Evolutionary conservation across 2,888 invertebrate genomes (phyloP).

Genomic region (Octonoba sinensis): DNA sequence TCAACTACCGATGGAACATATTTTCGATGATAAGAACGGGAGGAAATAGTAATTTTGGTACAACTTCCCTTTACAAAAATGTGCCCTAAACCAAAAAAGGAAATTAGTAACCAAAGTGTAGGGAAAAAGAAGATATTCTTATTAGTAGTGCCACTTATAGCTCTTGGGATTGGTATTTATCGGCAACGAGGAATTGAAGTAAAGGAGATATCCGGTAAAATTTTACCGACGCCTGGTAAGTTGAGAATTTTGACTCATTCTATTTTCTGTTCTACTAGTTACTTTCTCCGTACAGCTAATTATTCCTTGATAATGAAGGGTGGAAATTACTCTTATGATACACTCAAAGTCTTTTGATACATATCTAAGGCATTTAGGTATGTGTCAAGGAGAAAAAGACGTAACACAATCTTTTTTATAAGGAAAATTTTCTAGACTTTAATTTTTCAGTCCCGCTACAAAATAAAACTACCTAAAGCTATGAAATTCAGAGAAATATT

Average conservation of each 20-base stretch:
- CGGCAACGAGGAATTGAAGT: constrained; percentile 16
- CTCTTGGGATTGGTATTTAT: constrained; percentile 38
- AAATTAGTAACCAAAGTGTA: constrained; percentile 4
- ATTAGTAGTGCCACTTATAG: constrained; percentile 33
- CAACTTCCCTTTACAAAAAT: background rate
- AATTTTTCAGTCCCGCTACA: too few species aligned
- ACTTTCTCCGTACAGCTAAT: too few species aligned
- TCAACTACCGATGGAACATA: background rate
- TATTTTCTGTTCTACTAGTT: too few species aligned
- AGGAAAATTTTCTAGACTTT: too few species aligned
- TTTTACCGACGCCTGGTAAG: constrained; percentile 45
- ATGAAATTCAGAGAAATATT: too few species aligned
- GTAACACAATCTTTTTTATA: too few species aligned
- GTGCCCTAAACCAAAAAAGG: constrained; percentile 43
- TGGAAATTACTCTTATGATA: too few species aligned
- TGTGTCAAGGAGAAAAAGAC: too few species aligned
- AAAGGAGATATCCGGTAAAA: constrained; percentile 13
- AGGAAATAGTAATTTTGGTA: background rate
- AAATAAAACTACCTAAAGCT: too few species aligned
- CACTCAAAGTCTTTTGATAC: too few species aligned
- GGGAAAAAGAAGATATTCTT: constrained; percentile 47
- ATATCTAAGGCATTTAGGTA: too few species aligned
- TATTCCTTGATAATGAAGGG: too few species aligned
- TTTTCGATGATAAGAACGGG: background rate
- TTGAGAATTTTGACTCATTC: background rate